Evolutionary conservation across 2,113 vertebrate genomes (phyloP), one percentile per base, ranked within the genome.

Genomic region (Menidia beryllina): DNA sequence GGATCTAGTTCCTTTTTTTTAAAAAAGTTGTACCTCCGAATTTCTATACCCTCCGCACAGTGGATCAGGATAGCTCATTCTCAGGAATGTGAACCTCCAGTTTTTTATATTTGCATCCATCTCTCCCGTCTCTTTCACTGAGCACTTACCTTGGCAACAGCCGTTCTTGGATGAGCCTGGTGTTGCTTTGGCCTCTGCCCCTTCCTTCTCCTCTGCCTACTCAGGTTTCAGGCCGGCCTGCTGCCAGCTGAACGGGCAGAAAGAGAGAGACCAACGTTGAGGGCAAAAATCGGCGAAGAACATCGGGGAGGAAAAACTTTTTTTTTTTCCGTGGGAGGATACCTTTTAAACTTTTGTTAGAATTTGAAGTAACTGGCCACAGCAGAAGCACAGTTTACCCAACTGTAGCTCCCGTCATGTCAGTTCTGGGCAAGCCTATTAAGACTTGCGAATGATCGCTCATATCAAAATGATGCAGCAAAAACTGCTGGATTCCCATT

Each of bases 101-200:
- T 67, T 81, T 76, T 75, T 56, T 84, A 67, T 86, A 77, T 87
- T 83, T 77, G 60, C 75, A 72, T 63, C 71, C 49, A 19, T 26
- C 10, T 53, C 58, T 81, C 58, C 58, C 50, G 41, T n/a, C 34
- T 25, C 64, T 54, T 62, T 54, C 65, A 12, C 56, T 76, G 57
- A 61, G 58, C 75, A 74, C 77, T 80, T 81, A 83, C 82, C 65
- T 82, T 84, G 81, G 82, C 82, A 76, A 58, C 52, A 24, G 69
- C 66, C 73, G 64, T 61, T 81, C 57, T 76, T 24, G 26, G 81
- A 85, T 79, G 51, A 82, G 63, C 41, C 69, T 65, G 50, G 69
- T 34, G 51, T 59, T 73, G 63, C 53, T 49, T 68, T 78, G 72
- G 75, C 83, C 77, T 83, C 71, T 82, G 85, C 60, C 66, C 72